These are phyloP conservation scores for Typhlichthys eigenmanni DNA, from an alignment of 2,797 vertebrate species.

Conservation along the genomic window DNA sequence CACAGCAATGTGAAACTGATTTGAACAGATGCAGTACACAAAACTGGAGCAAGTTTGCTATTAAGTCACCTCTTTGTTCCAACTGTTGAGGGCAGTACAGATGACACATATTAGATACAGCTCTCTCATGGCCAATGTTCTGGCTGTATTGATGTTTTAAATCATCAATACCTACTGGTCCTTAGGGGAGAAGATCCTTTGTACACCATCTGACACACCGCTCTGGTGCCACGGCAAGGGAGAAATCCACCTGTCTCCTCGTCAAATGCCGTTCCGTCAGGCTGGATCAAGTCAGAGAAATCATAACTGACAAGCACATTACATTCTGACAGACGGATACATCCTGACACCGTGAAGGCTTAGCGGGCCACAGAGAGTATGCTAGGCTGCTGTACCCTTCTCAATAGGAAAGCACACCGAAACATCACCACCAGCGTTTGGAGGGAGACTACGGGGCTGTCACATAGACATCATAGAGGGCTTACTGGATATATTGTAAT, in stretches of 20 bases:
- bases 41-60: slow-evolving; percentile 19
- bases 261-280: slow-evolving; percentile 4
- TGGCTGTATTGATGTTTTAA: slow-evolving; percentile 44
- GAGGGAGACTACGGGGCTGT: neutral
- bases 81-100: slow-evolving; percentile 23
- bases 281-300: slow-evolving; percentile 17
- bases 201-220: slow-evolving; percentile 50
- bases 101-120: slow-evolving; percentile 21
- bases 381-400: neutral
- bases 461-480: slow-evolving; percentile 16
- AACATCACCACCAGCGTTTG: neutral
- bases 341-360: slow-evolving; percentile 2
- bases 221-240: slow-evolving; percentile 21
- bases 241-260: slow-evolving; percentile 9
- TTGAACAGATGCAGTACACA: slow-evolving; percentile 3
- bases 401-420: neutral
- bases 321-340: slow-evolving; percentile 1
- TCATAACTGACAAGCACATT: neutral
- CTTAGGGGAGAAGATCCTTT: slow-evolving; percentile 47
- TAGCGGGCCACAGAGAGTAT: neutral
- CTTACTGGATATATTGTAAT: slow-evolving; percentile 29
- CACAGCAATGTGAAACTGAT: slow-evolving; percentile 17
- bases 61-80: slow-evolving; percentile 20
- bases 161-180: slow-evolving; percentile 65
- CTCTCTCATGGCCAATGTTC: slow-evolving; percentile 32